Evolutionary conservation across 2,888 invertebrate genomes (phyloP).

Genomic region (Elmis aenea): DNA sequence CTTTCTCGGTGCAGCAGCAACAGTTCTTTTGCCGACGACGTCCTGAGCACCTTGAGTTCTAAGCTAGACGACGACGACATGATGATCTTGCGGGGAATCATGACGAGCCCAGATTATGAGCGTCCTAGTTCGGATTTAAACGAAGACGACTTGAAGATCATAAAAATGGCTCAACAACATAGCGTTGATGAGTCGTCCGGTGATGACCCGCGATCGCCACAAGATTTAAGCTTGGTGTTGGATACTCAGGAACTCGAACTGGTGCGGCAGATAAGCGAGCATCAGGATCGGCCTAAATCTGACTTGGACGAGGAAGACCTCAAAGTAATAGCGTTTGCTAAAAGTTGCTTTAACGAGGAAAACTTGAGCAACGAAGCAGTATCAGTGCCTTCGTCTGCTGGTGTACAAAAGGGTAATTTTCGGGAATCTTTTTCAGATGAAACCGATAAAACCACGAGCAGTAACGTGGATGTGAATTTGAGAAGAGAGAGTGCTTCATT

Average conservation of each 20-base stretch:
- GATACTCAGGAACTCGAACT: constrained; percentile 5
- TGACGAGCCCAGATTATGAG: neutral
- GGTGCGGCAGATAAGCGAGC: constrained; percentile 3
- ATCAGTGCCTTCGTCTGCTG: neutral
- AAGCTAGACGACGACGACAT: constrained; percentile 6
- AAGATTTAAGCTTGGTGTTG: too few relatives aligned
- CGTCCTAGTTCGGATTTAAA: constrained; percentile 33
- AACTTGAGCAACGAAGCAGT: constrained; percentile 1
- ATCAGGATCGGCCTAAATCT: constrained; percentile 25
- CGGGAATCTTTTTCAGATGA: too few relatives aligned
- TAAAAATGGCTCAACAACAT: constrained; percentile 27
- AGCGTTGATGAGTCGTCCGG: constrained; percentile 15
- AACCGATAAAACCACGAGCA: too few relatives aligned
- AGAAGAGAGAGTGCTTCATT: too few relatives aligned
- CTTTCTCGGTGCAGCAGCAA: too few relatives aligned
- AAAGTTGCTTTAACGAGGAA: constrained; percentile 18
- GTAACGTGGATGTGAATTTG: too few relatives aligned
- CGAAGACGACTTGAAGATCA: constrained; percentile 31
- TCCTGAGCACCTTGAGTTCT: too few relatives aligned
- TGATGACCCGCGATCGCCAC: neutral
- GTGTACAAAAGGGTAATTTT: too few relatives aligned
- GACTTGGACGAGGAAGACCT: constrained; percentile 35
- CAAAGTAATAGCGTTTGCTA: constrained; percentile 28
- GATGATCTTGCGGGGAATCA: constrained; percentile 4
- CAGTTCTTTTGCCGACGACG: too few relatives aligned